Base-by-base conservation (phyloP, 2,888 invertebrate species). In the Acrocera orbiculus region DNA sequence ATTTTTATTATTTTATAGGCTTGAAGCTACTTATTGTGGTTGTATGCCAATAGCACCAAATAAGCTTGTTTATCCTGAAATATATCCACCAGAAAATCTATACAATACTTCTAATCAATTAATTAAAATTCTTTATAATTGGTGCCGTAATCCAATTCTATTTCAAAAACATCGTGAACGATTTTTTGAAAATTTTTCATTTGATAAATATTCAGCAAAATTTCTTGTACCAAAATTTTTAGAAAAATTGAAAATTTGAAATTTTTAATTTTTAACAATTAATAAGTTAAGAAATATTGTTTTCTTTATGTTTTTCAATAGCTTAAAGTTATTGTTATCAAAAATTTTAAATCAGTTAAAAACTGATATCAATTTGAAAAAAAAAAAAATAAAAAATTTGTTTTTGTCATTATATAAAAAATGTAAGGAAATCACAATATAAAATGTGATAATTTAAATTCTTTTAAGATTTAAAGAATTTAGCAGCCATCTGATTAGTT, bases 11-110 rank as follows among this genome's bases (percentile, higher is more conserved):
- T 33, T 39, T 53, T 59, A 32, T 47, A 75, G 74, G 67, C 49
- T 78, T 38, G 79, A 80, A 56, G 74, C 76, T n/a, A 66, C 67
- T 3, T 66, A 65, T 43, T 66, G 66, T 41, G 73, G 75, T n/a
- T 78, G 77, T 50, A 70, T 69, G 52, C 78, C 79, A 4, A 53
- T 80, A 16, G 70, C 70, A 32, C 79, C 79, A 5, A 71, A 72
- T 43, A 56, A 63, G 41, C 56, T 79, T 4, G 76, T 74, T 3
- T 80, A 80, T 60, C 76, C 76, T 2, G 79, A 80, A 62, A 66
- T 79, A 37, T 79, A 74, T 56, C 71, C 67, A 34, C 53, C 56
- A 27, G 59, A 65, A 28, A 73, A 70, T 49, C 56, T 75, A 4
- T 77, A 72, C 49, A 62, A 66, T 29, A 65, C 69, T 37, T 57